These are phyloP conservation scores for Sminthurinus signatus DNA, from an alignment of 1,140 invertebrate species.

Conservation along the genomic window DNA sequence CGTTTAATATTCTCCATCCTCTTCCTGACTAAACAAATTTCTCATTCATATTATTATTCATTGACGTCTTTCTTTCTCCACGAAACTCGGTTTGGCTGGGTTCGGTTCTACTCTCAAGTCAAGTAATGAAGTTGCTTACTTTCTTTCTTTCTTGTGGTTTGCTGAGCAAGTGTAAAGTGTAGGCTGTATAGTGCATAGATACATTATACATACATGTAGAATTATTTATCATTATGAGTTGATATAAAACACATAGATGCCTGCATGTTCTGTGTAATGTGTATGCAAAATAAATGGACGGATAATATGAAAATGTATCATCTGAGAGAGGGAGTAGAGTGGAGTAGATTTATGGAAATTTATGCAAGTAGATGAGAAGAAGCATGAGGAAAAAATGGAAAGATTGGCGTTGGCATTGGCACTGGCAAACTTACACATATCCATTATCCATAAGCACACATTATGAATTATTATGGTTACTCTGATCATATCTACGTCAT, in stretches of 20 bases:
- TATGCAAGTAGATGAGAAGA: slow-evolving; percentile 12
- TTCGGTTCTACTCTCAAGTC: too few species aligned
- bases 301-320: not conserved
- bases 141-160: too few species aligned
- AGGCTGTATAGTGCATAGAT: too few species aligned
- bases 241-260: too few species aligned
- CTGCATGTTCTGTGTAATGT: not conserved
- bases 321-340: not conserved
- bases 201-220: not conserved
- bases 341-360: slow-evolving; percentile 12
- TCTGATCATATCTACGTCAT: too few species aligned
- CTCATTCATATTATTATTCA: slow-evolving; percentile 25
- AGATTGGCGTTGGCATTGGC: slow-evolving; percentile 14
- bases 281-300: not conserved
- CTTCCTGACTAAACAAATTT: slow-evolving; percentile 14
- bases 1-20: slow-evolving; percentile 1
- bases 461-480: too few species aligned
- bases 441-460: too few species aligned
- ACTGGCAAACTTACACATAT: too few species aligned
- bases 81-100: slow-evolving; percentile 6
- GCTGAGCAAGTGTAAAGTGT: too few species aligned
- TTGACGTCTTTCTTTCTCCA: slow-evolving; percentile 20
- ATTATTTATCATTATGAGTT: too few species aligned
- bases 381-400: slow-evolving; percentile 10
- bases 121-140: too few species aligned